Percentiles rank a stretch among this genome's conserved stretches.
Evolutionary conservation across 1,140 invertebrate genomes (phyloP).

Genomic region (Hyles euphorbiae): DNA sequence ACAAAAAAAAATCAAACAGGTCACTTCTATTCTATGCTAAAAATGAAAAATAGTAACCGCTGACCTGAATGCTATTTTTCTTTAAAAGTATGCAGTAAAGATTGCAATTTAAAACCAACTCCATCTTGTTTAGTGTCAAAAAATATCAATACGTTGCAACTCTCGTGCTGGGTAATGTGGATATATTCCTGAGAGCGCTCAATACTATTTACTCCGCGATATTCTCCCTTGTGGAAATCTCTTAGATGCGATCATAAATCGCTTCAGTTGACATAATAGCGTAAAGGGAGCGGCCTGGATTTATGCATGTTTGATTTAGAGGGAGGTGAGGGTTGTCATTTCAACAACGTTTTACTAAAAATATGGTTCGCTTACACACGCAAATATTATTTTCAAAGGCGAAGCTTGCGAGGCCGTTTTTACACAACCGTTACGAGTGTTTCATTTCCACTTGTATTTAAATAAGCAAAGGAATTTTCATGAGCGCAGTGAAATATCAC

Average conservation of each 20-base stretch:
- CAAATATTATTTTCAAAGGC: conserved; percentile 23
- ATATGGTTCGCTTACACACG: conserved; percentile 24
- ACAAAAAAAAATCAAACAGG: too few relatives aligned
- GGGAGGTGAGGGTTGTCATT: conserved; percentile 44
- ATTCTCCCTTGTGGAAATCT: conserved; percentile 60
- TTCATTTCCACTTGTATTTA: conserved; percentile 20
- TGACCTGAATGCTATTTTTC: too few relatives aligned
- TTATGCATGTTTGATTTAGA: conserved; percentile 68
- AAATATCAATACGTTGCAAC: not conserved
- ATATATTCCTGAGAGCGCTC: conserved; percentile 27
- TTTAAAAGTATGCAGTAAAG: too few relatives aligned
- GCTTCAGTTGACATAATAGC: conserved; percentile 68
- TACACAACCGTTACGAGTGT: conserved; percentile 10
- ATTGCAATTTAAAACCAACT: too few relatives aligned
- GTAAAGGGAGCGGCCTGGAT: conserved; percentile 61
- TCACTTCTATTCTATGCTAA: too few relatives aligned
- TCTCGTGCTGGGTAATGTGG: conserved; percentile 1
- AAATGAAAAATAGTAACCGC: too few relatives aligned
- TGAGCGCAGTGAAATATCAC: conserved; percentile 19
- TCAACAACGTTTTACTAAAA: conserved; percentile 31
- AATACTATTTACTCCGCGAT: conserved; percentile 55
- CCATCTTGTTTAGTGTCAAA: not conserved
- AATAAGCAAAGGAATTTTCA: conserved; percentile 19
- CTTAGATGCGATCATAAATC: conserved; percentile 68
- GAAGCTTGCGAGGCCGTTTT: conserved; percentile 11